These are phyloP conservation scores for Rhinolophus ferrumequinum DNA, from an alignment of 2,113 vertebrate genomes.

Conservation along the genomic window DNA sequence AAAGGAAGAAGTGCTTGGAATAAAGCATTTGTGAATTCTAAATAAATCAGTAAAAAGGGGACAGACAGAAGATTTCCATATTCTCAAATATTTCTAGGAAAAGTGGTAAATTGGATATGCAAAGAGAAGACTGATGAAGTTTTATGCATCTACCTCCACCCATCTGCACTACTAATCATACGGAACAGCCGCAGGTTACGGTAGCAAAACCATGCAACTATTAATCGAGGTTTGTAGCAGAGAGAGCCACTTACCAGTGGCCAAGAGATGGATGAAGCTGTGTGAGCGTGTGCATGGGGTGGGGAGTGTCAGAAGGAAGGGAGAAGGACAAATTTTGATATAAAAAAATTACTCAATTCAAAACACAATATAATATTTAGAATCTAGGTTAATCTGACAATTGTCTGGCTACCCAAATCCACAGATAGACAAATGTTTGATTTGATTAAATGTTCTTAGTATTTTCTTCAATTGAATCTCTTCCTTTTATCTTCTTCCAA, in stretches of 20 bases:
- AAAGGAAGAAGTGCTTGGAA: slow-evolving; percentile 47
- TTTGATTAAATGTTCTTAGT: not conserved
- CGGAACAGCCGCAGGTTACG: slow-evolving; percentile 25
- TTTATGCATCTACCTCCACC: not conserved
- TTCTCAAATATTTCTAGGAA: slow-evolving; percentile 60
- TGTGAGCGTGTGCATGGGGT: not conserved
- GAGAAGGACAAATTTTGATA: not conserved
- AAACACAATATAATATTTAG: not conserved
- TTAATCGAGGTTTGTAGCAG: slow-evolving; percentile 42
- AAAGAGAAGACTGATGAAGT: not conserved
- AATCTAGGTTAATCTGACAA: not conserved
- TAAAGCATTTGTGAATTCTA: slow-evolving; percentile 64
- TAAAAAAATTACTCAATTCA: slow-evolving; percentile 20
- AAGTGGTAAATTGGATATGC: slow-evolving; percentile 21
- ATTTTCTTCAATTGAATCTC: slow-evolving; percentile 20
- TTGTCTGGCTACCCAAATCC: not conserved
- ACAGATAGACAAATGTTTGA: not conserved
- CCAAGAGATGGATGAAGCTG: not conserved
- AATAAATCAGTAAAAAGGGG: slow-evolving; percentile 53
- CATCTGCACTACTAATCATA: not conserved
- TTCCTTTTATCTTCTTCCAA: not conserved
- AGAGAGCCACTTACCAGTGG: not conserved
- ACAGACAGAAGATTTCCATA: slow-evolving; percentile 36
- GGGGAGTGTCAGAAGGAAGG: not conserved
- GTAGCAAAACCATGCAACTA: not conserved